Evolutionary conservation across 2,113 vertebrate species (phyloP), one percentile per base, ranked within the genome.

Genomic region (Forbesichthys papilliferus): DNA sequence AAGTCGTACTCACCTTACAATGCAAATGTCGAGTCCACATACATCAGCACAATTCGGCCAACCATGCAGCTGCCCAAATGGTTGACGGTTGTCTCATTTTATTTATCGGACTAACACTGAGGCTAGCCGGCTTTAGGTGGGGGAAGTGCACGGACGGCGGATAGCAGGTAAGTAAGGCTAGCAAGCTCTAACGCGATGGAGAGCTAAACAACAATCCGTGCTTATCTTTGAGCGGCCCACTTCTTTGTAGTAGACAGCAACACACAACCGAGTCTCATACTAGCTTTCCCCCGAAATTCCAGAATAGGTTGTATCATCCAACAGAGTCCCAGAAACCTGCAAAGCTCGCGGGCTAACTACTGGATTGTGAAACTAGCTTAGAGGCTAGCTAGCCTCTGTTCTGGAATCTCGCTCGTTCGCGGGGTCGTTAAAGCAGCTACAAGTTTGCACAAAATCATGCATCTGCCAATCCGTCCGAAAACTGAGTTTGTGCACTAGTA

Each of bases 31-130:
- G 72, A 87, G 86, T 90, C 87, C 74, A 89, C 89, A 83, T 88
- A 87, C 92, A 92, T 93, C 83, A 90, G 82, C 90, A 88, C 79
- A 92, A 88, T 88, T 88, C 81, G 84, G 80, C 87, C 77, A 89
- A 79, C 82, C 87, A 75, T 79, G 75, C 77, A 77, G 77, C 79
- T 80, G 83, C 84, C 87, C 85, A 83, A 84, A 90, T 84, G 47
- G 86, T 85, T 84, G 83, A 80, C 82, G 80, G 82, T 88, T 83
- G 86, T 88, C 84, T 91, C 90, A 92, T 93, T 88, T 91, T 92
- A 82, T 88, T 77, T 84, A 89, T 82, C 87, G 88, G 88, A 89
- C 88, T 90, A 84, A 78, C 84, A 83, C 81, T 86, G 84, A 81
- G 61, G 87, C 84, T 87, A 87, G 88, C 90, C 87, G 85, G 89